These are phyloP conservation scores for Platysteira castanea DNA, from an alignment of 2,113 vertebrate genomes.

Conservation along the genomic window DNA sequence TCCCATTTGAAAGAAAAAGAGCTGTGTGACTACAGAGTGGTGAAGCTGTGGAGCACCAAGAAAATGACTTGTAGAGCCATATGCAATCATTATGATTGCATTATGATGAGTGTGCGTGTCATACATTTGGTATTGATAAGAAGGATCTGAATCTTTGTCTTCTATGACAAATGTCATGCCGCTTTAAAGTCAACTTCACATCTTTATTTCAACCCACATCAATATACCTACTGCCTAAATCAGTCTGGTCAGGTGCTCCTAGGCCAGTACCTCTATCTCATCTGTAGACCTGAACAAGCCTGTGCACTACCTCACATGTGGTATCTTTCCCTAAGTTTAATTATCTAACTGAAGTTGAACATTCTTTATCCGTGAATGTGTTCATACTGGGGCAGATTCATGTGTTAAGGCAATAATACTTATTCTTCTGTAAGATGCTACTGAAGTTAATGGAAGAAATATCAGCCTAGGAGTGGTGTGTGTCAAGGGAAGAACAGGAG, in stretches of 20 bases:
- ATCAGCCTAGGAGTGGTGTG: background rate
- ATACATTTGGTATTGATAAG: background rate
- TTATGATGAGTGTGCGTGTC: accelerated
- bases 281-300: background rate
- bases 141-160: background rate
- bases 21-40: background rate
- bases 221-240: background rate
- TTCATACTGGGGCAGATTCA: background rate
- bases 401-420: background rate
- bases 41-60: background rate
- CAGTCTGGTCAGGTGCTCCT: background rate
- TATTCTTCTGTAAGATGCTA: background rate
- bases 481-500: background rate
- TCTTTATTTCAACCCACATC: background rate
- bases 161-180: background rate
- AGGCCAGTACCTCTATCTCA: background rate
- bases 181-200: background rate
- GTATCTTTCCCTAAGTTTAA: background rate
- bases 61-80: background rate
- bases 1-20: background rate
- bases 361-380: background rate
- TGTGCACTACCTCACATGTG: background rate
- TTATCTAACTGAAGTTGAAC: background rate
- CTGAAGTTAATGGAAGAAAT: background rate
- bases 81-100: too few species aligned